These are phyloP conservation scores for Drosophila pandora DNA, from an alignment of 1,140 invertebrate genomes.

Conservation along the genomic window DNA sequence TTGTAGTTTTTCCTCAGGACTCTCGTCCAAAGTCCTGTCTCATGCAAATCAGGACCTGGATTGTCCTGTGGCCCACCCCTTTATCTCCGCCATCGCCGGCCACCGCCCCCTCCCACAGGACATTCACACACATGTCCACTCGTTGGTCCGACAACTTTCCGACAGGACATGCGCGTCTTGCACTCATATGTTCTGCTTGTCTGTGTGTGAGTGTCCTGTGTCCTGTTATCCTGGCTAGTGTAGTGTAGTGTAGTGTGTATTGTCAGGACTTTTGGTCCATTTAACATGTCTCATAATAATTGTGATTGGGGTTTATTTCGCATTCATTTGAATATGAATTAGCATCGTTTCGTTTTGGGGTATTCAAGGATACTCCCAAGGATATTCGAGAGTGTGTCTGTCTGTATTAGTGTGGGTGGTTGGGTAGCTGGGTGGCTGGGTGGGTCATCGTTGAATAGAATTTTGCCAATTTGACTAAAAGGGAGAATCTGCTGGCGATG, in stretches of 20 bases:
- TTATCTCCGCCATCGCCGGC: background rate
- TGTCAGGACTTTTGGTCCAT: constrained; percentile 83
- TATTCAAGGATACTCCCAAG: constrained; percentile 19
- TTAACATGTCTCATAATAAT: constrained; percentile 84
- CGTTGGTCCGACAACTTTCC: constrained; percentile 56
- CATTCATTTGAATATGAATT: constrained; percentile 83
- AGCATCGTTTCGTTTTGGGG: constrained; percentile 73
- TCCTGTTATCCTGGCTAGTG: background rate
- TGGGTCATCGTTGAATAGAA: constrained; percentile 55
- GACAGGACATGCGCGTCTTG: constrained; percentile 70
- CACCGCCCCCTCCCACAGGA: background rate
- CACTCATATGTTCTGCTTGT: constrained; percentile 18
- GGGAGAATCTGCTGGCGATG: constrained; percentile 65
- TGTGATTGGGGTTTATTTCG: constrained; percentile 82
- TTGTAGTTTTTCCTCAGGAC: background rate
- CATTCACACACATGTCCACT: constrained; percentile 57
- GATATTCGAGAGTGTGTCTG: constrained; percentile 10
- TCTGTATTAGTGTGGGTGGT: background rate
- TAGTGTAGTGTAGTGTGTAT: constrained; percentile 15
- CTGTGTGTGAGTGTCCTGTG: background rate
- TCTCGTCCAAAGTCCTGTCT: background rate
- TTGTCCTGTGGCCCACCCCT: background rate
- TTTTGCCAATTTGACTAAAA: constrained; percentile 82
- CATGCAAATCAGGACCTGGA: constrained; percentile 7
- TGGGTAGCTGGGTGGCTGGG: background rate